Evolutionary conservation across 2,797 vertebrate species (phyloP).

Genomic region (Channallabes apus): DNA sequence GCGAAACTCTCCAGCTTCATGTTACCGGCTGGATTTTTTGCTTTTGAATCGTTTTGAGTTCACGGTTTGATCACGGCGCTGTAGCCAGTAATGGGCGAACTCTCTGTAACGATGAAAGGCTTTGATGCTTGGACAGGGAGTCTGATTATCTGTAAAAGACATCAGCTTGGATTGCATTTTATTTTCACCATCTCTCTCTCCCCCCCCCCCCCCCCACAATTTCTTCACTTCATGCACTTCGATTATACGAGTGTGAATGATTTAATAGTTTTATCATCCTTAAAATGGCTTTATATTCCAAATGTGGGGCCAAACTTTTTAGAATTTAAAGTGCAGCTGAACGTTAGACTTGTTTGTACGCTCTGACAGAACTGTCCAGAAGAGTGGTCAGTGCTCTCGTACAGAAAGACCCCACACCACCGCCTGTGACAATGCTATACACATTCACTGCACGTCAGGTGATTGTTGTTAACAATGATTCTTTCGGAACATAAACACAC

Average conservation of each 20-base stretch:
- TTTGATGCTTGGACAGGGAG: slow-evolving; percentile 59
- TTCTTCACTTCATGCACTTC: background rate
- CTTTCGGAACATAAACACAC: slow-evolving; percentile 44
- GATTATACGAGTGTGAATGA: background rate
- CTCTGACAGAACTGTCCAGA: background rate
- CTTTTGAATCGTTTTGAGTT: slow-evolving; percentile 64
- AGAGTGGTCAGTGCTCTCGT: background rate
- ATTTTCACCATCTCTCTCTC: background rate
- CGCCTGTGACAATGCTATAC: slow-evolving; percentile 22
- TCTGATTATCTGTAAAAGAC: slow-evolving; percentile 14
- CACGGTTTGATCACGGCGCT: slow-evolving; percentile 50
- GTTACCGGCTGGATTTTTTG: slow-evolving; percentile 51
- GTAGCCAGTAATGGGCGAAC: slow-evolving; percentile 58
- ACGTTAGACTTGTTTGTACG: background rate
- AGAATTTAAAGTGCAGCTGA: background rate
- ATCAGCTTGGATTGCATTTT: slow-evolving; percentile 28
- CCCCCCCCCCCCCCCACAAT: background rate
- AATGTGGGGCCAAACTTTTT: background rate
- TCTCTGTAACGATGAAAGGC: slow-evolving; percentile 60
- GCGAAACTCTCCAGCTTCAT: slow-evolving; percentile 50
- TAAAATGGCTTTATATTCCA: background rate
- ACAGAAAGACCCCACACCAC: background rate
- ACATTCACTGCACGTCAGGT: slow-evolving; percentile 45
- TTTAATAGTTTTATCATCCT: background rate
- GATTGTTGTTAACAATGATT: slow-evolving; percentile 48